These are phyloP conservation scores for Centruroides sculpturatus DNA, from an alignment of 1,140 invertebrate genomes.

Conservation along the genomic window DNA sequence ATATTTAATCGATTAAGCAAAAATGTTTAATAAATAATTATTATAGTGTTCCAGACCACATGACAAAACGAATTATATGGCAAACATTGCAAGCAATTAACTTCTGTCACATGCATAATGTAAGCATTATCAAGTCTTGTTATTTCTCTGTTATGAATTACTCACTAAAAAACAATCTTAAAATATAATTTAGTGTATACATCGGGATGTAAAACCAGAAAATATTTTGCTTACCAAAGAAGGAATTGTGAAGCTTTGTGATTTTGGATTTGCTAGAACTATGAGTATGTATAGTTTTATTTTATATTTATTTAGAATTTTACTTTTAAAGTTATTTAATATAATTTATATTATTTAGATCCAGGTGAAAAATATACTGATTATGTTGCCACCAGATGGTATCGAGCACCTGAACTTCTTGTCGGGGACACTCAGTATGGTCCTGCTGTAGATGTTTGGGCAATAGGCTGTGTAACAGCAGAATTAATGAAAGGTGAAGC, in stretches of 20 bases:
- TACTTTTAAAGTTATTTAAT: neutral
- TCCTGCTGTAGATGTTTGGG: constrained; percentile 95
- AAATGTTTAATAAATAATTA: neutral
- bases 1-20: too few species aligned
- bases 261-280: constrained; percentile 97
- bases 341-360: constrained; percentile 20
- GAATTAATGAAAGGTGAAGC: constrained; percentile 88
- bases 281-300: constrained; percentile 46
- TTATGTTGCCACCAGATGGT: constrained; percentile 98
- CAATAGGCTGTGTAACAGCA: constrained; percentile 86
- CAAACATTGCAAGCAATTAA: constrained; percentile 88
- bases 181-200: constrained; percentile 52
- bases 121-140: constrained; percentile 13
- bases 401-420: constrained; percentile 86
- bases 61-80: constrained; percentile 84
- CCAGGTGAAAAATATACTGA: constrained; percentile 97
- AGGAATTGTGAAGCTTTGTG: constrained; percentile 91
- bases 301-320: neutral
- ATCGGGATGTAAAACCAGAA: constrained; percentile 96
- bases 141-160: neutral
- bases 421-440: constrained; percentile 97
- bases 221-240: constrained; percentile 89
- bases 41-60: constrained; percentile 54
- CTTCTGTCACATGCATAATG: constrained; percentile 89
- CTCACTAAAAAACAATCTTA: neutral